Evolutionary conservation across 2,797 vertebrate species (phyloP).

Genomic region (Acanthiza pusilla): DNA sequence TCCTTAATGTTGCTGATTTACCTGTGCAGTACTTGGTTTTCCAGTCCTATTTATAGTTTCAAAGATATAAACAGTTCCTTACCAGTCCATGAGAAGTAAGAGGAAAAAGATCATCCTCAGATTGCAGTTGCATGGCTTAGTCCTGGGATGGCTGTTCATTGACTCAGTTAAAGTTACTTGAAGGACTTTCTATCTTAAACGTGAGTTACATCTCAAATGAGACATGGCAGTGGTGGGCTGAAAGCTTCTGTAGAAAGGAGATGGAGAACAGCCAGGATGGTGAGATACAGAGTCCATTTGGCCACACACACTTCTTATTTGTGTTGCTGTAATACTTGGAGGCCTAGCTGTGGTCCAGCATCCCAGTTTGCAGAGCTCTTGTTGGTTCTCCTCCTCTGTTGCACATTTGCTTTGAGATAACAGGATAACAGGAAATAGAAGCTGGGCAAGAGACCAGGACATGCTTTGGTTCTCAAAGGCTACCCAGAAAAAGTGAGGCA

Average conservation of each 20-base stretch:
- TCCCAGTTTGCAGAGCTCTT: not conserved
- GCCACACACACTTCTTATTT: not conserved
- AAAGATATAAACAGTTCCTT: not conserved
- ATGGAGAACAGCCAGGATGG: not conserved
- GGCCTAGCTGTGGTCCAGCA: not conserved
- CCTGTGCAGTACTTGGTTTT: not conserved
- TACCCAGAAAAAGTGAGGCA: not conserved
- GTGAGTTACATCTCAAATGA: not conserved
- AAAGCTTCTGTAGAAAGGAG: not conserved
- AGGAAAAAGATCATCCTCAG: not conserved
- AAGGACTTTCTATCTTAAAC: not conserved
- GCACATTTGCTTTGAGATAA: slow-evolving; percentile 32
- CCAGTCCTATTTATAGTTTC: not conserved
- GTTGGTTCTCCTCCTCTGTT: not conserved
- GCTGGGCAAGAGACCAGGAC: not conserved
- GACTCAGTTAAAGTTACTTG: not conserved
- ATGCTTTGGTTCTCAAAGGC: not conserved
- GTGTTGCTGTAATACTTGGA: not conserved
- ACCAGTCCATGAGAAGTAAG: not conserved
- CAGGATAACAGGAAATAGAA: not conserved
- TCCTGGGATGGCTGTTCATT: not conserved
- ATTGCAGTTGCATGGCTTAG: not conserved
- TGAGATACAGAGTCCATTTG: not conserved
- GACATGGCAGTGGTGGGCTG: not conserved
- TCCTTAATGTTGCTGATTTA: not conserved